phyloP scores from a whole-genome alignment of 1,140 invertebrate genomes.

The Lasaia peninsularis region DNA sequence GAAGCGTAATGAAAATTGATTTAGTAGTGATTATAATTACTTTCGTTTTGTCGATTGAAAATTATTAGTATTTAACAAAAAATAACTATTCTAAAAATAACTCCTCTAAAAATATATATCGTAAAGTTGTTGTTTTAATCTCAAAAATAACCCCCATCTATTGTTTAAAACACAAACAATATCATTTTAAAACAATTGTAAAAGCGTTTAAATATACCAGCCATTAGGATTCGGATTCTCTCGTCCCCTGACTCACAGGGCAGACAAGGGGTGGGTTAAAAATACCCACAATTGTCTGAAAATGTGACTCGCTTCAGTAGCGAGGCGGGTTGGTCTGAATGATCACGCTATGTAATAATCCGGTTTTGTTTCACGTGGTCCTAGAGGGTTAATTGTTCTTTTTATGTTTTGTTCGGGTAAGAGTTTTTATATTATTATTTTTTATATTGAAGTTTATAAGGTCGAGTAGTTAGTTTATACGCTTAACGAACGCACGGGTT shows the following conservation, averaged over 20 bases:
- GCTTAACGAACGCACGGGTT: too few species aligned
- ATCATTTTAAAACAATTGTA: slow-evolving; percentile 2
- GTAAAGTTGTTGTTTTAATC: neutral
- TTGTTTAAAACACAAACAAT: neutral
- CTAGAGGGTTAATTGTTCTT: slow-evolving; percentile 14
- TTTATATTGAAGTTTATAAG: neutral
- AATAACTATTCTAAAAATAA: neutral
- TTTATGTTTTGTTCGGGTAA: neutral
- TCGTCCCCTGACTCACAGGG: slow-evolving; percentile 35
- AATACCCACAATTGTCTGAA: slow-evolving; percentile 38
- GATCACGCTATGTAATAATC: slow-evolving; percentile 16
- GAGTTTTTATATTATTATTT: neutral
- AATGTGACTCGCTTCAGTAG: slow-evolving; percentile 33
- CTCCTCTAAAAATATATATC: neutral
- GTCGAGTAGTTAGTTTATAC: too few species aligned
- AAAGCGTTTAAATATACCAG: slow-evolving; percentile 11
- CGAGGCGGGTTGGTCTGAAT: slow-evolving; percentile 18
- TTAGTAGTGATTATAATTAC: too few species aligned
- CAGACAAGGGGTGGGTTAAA: slow-evolving; percentile 55
- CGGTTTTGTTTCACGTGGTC: slow-evolving; percentile 6
- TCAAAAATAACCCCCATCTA: neutral
- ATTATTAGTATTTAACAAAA: neutral
- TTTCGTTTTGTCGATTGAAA: too few species aligned
- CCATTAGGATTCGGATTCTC: slow-evolving; percentile 24
- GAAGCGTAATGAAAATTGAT: too few species aligned